These are phyloP conservation scores for Stigmatopora argus DNA, from an alignment of 2,113 vertebrate genomes.

Conservation along the genomic window DNA sequence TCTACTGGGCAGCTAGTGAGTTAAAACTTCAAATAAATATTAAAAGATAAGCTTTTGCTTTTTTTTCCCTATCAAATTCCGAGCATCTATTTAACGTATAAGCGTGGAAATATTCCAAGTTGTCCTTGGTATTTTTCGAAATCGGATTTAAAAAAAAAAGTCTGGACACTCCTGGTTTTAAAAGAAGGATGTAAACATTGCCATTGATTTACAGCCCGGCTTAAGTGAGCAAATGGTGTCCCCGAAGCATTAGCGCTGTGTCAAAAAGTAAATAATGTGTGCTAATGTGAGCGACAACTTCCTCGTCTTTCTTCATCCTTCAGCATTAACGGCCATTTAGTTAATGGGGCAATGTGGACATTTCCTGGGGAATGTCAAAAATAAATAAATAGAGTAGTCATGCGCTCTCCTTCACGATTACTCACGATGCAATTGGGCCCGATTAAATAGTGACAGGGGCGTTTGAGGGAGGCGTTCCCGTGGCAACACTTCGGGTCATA, in stretches of 20 bases:
- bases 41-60: no score
- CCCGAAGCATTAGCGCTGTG: not conserved
- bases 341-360: constrained; percentile 32
- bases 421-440: constrained; percentile 22
- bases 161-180: no score
- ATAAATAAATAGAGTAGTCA: constrained; percentile 10
- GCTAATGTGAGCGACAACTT: constrained; percentile 3
- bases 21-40: no score
- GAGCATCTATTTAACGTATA: no score
- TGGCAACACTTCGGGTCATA: constrained; percentile 31
- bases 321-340: constrained; percentile 24
- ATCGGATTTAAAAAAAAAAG: no score
- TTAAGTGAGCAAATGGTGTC: not conserved
- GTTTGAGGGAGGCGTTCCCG: constrained; percentile 20
- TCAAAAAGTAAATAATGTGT: constrained; percentile 1
- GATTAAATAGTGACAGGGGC: constrained; percentile 35
- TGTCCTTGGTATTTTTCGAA: no score
- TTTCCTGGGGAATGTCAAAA: constrained; percentile 29
- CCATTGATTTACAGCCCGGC: not conserved
- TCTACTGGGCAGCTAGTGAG: no score
- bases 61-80: no score
- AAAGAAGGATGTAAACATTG: not conserved
- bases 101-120: no score
- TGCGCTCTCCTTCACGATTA: constrained; percentile 19
- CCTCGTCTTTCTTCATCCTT: constrained; percentile 8